Evolutionary conservation across 2,113 vertebrate genomes (phyloP).

Genomic region (Protobothrops flavoviridis): DNA sequence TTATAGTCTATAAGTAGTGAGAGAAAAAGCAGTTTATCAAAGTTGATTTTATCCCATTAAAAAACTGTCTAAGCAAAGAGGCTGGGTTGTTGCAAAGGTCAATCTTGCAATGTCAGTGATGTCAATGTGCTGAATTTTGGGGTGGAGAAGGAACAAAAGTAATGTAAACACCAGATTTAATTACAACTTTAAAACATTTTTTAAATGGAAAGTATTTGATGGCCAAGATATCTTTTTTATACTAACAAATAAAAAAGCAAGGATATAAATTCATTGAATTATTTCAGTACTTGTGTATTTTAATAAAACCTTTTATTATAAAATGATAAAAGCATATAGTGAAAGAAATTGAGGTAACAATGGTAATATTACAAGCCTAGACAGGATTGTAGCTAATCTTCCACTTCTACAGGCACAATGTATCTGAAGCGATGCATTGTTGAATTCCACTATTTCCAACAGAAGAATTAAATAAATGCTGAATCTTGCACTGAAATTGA

Average conservation of each 20-base stretch:
- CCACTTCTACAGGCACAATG: not conserved
- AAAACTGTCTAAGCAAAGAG: not conserved
- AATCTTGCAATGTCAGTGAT: not conserved
- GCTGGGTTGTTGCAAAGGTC: not conserved
- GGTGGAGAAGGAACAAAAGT: not conserved
- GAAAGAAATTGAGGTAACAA: not conserved
- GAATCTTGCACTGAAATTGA: not conserved
- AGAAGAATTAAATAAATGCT: not conserved
- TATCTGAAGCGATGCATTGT: not conserved
- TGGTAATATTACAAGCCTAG: not conserved
- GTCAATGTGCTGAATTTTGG: not conserved
- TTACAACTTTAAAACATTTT: not conserved
- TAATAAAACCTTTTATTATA: not conserved
- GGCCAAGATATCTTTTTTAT: conserved; percentile 5
- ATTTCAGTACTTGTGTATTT: not conserved
- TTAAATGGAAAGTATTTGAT: not conserved
- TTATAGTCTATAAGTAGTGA: conserved; percentile 28
- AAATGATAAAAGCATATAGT: not conserved
- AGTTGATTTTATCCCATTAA: not conserved
- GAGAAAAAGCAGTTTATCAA: not conserved
- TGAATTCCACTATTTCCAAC: not conserved
- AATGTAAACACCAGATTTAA: not conserved
- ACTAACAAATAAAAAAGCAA: not conserved
- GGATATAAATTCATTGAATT: not conserved
- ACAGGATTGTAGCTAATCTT: not conserved